Evolutionary conservation across 2,797 vertebrate genomes (phyloP).

Genomic region (Ara ararauna): DNA sequence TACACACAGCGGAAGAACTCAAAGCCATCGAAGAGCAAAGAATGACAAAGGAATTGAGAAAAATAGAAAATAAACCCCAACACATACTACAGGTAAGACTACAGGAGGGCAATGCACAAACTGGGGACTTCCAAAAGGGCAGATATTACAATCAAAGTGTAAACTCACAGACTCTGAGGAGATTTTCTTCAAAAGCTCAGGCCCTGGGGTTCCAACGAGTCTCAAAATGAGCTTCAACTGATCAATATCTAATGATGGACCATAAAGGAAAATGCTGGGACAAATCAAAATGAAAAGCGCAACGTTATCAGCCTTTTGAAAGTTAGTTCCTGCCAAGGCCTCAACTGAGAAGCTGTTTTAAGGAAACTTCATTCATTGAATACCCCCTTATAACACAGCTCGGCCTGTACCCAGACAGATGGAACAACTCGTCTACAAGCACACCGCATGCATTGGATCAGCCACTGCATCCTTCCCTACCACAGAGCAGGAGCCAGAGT

Average conservation of each 20-base stretch:
- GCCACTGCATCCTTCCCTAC: background rate
- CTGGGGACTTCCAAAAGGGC: slow-evolving; percentile 64
- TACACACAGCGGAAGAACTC: background rate
- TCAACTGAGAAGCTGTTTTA: slow-evolving; percentile 1
- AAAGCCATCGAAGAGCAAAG: slow-evolving; percentile 37
- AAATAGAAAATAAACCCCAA: slow-evolving; percentile 37
- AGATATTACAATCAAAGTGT: slow-evolving; percentile 80
- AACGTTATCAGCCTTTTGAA: slow-evolving; percentile 42
- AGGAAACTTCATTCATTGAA: background rate
- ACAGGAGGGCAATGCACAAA: slow-evolving; percentile 53
- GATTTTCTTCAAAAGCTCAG: slow-evolving; percentile 97
- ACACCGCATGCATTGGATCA: background rate
- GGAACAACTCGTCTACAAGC: background rate
- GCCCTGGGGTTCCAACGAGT: slow-evolving; percentile 94
- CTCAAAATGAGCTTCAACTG: slow-evolving; percentile 98
- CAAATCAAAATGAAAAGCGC: slow-evolving; percentile 75
- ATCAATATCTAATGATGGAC: slow-evolving; percentile 96
- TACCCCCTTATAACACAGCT: background rate
- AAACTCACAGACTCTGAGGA: slow-evolving; percentile 97
- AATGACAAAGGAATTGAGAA: slow-evolving; percentile 6
- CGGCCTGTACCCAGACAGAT: background rate
- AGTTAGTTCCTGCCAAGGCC: slow-evolving; percentile 39
- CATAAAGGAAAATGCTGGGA: slow-evolving; percentile 96
- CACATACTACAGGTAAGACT: slow-evolving; percentile 47
- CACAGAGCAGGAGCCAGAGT: background rate